Evolutionary conservation across 2,888 invertebrate genomes (phyloP).

Genomic region (Chrysolina haemoptera): DNA sequence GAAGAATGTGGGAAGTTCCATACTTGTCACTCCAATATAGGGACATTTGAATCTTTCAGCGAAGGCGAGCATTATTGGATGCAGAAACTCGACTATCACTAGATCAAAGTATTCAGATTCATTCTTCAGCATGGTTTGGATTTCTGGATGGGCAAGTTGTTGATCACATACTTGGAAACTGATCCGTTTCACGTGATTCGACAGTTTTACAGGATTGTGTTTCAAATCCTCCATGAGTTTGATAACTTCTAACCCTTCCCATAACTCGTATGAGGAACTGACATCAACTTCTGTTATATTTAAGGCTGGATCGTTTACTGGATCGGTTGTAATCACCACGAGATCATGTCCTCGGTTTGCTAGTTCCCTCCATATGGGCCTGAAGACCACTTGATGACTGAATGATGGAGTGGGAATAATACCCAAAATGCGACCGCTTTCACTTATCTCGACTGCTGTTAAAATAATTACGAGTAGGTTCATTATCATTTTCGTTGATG

Average conservation of each 20-base stretch:
- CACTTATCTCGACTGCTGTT: neutral
- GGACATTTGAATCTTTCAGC: slow-evolving; percentile 62
- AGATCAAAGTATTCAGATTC: slow-evolving; percentile 57
- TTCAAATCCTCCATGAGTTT: slow-evolving; percentile 1
- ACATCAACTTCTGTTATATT: slow-evolving; percentile 57
- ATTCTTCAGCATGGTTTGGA: slow-evolving; percentile 49
- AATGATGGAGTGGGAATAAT: slow-evolving; percentile 50
- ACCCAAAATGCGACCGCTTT: slow-evolving; percentile 23
- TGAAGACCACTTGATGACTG: slow-evolving; percentile 58
- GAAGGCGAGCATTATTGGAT: slow-evolving; percentile 51
- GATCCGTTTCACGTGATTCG: slow-evolving; percentile 38
- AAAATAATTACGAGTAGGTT: slow-evolving; percentile 4
- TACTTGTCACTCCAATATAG: slow-evolving; percentile 61
- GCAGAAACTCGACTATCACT: slow-evolving; percentile 58
- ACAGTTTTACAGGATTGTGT: slow-evolving; percentile 22
- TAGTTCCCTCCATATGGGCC: slow-evolving; percentile 57
- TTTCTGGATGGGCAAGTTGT: slow-evolving; percentile 49
- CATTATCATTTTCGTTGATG: neutral
- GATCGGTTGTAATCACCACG: slow-evolving; percentile 61
- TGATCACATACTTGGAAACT: slow-evolving; percentile 21
- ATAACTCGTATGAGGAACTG: slow-evolving; percentile 33
- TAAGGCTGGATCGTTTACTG: slow-evolving; percentile 46
- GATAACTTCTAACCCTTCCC: slow-evolving; percentile 5
- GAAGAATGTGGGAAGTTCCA: slow-evolving; percentile 58
- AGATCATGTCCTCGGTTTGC: slow-evolving; percentile 61